Base-by-base conservation (phyloP, 1,140 invertebrate species). In the Frieseomelitta varia region DNA sequence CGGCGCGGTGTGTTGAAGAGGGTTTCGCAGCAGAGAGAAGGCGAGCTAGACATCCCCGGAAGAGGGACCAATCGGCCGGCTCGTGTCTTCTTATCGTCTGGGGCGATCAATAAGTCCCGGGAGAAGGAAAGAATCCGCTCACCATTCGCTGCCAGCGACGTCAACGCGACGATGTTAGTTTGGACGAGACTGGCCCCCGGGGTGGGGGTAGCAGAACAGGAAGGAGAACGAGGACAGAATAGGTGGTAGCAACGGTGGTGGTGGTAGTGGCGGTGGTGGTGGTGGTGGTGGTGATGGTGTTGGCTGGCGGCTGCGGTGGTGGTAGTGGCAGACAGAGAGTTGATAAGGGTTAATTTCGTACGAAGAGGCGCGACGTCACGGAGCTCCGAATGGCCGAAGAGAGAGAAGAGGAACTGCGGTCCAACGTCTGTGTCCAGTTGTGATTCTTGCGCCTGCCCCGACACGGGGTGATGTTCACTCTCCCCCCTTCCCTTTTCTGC, bases 261-360 rank as follows among this genome's bases (percentile, higher is more conserved):
- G 34, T 27, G 34, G 67, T 27, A 11, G 83, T 58, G 19, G 12
- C 2, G 81, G 67, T 68, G 75, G 24, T 30, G 67, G 77, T 72
- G 58, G 63, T 72, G 79, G 47, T 69, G 47, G 74, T 71, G 84
- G 83, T 84, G 82, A 73, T 75, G 81, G 88, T 51, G 47, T 8
- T 51, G 47, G 47, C 12, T 65, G 71, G 30, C 19, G 67, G 74
- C 67, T 30, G 74, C 65, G 79, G 51, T 71, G 34, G 79, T 71
- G 84, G 84, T 84, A 84, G 77, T 76, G 84, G 88, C 84, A 76
- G 91, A 90, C 88, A 90, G 89, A 91, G 90, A 92, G 93, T 94
- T 95, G 94, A 95, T 95, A 95, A 95, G 94, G 93, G 93, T 95
- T 95, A 95, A 95, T 95, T 95, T 95, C 92, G 91, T 93, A 94